Evolutionary conservation across 2,797 vertebrate species (phyloP), one percentile per base, ranked within the genome.

Genomic region (Bovichtus diacanthus): DNA sequence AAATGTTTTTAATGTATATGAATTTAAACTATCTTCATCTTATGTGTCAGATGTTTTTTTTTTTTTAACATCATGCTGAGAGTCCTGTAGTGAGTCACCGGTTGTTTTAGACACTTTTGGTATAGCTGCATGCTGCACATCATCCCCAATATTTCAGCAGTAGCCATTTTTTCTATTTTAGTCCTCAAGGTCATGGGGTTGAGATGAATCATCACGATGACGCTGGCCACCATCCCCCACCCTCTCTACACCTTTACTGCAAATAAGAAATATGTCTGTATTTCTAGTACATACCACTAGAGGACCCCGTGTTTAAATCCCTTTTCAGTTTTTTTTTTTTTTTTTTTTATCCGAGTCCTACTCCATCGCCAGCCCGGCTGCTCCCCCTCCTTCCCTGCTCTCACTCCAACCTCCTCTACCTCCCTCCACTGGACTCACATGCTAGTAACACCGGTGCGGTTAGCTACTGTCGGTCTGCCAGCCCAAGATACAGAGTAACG

Each of bases 121-220:
- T 34, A 11, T 15, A 60, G 49, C 39, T 53, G 25, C 39, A 61
- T 60, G 62, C 50, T 25, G 47, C 41, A 7, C 27, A 9, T 79
- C 54, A 44, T 59, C 44, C 44, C 41, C 47, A 49, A 27, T 62
- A 54, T 39, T 70, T 74, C 73, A 68, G 46, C 61, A 79, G 39
- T 6, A 44, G 55, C 39, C 44, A 18, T 74, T 70, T 91, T 51
- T 77, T 86, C 78, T 88, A 83, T 91, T 87, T 90, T 62, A 29
- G 78, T 78, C 31, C 70, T 88, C 93, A 95, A 96, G 95, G 95
- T 94, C 93, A 90, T n/a, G 5, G 56, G 73, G 87, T 87, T 78
- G 78, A 65, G 75, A 60, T 47, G 50, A 81, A 5, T 39, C 90
- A 91, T 94, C 92, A 93, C 51, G 50, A 70, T 91, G 88, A 91